phyloP scores from a whole-genome alignment of 2,888 invertebrate species.

The Elysia crispata region DNA sequence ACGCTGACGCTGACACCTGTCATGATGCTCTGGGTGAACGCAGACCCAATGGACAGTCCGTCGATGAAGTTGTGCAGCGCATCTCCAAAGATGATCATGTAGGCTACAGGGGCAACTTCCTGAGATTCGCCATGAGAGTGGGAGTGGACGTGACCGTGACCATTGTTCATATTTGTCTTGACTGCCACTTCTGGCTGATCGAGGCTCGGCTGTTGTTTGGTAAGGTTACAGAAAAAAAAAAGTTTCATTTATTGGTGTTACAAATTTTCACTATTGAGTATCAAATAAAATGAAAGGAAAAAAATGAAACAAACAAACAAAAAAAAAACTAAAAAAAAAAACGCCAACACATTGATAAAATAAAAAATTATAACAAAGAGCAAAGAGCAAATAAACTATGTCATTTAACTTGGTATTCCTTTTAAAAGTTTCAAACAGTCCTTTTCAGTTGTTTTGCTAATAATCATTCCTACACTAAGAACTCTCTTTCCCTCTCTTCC shows the following conservation, averaged over 20 bases:
- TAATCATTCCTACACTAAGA: no score
- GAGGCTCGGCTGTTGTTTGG: neutral
- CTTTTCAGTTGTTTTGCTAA: no score
- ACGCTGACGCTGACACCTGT: slow-evolving; percentile 81
- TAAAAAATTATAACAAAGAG: no score
- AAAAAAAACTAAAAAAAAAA: no score
- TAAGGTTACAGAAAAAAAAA: neutral
- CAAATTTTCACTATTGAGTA: neutral
- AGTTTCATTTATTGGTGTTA: neutral
- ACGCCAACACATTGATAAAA: no score
- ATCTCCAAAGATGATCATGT: slow-evolving; percentile 84
- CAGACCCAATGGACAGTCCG: slow-evolving; percentile 82
- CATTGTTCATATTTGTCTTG: slow-evolving; percentile 31
- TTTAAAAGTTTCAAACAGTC: no score
- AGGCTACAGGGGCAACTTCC: slow-evolving; percentile 80
- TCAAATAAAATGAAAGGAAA: neutral
- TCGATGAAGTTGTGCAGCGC: slow-evolving; percentile 83
- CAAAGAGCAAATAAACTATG: no score
- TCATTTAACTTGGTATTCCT: no score
- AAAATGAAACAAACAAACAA: no score
- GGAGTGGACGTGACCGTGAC: slow-evolving; percentile 27
- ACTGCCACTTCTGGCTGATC: neutral
- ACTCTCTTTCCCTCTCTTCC: no score
- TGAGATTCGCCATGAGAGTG: slow-evolving; percentile 18
- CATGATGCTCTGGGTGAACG: slow-evolving; percentile 80